These are phyloP conservation scores for Cistogaster globosa DNA, from an alignment of 2,888 invertebrate species.

Conservation along the genomic window DNA sequence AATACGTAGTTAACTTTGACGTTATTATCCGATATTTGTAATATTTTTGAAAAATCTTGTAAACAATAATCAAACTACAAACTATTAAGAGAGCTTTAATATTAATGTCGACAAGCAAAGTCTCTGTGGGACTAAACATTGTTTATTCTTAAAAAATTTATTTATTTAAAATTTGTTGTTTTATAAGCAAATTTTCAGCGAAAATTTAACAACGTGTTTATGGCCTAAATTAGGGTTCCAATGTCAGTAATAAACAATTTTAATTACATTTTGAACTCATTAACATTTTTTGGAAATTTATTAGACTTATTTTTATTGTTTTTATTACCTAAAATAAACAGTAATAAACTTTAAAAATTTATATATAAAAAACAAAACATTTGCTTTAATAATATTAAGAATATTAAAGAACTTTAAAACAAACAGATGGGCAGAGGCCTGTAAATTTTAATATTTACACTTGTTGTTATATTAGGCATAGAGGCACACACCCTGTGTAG, in stretches of 20 bases:
- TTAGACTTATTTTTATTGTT: not conserved
- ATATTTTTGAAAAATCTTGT: conserved; percentile 1
- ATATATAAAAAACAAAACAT: no score
- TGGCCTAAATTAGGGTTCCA: not conserved
- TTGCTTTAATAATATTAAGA: no score
- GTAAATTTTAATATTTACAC: no score
- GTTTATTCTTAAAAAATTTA: not conserved
- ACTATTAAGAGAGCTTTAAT: not conserved
- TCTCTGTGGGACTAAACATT: conserved; percentile 1
- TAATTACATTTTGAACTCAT: not conserved
- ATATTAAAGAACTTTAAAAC: no score
- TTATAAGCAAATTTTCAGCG: not conserved
- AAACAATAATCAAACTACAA: not conserved
- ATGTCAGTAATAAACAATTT: not conserved
- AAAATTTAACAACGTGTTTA: not conserved
- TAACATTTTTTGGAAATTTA: not conserved
- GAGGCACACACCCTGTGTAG: no score
- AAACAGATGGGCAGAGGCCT: no score
- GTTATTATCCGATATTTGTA: conserved; percentile 28
- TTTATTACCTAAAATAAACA: not conserved
- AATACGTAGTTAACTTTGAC: conserved; percentile 33
- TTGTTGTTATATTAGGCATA: no score
- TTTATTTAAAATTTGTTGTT: not conserved
- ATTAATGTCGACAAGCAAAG: not conserved
- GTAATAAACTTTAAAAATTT: no score